phyloP scores from a whole-genome alignment of 2,113 vertebrate species.

The Rhinopomastus cyanomelas region DNA sequence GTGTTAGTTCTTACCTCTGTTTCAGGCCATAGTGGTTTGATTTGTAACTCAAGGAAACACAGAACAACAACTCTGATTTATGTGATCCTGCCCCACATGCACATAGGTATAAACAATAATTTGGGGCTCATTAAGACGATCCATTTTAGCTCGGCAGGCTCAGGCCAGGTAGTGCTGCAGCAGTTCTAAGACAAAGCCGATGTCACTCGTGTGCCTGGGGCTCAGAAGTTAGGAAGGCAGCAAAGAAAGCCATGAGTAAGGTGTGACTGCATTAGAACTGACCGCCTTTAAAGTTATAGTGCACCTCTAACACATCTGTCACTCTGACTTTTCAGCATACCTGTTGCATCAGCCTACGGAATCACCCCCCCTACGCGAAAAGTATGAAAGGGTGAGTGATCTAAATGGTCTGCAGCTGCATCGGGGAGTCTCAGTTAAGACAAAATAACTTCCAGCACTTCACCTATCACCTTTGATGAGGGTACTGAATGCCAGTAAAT shows the following conservation, averaged over 20 bases:
- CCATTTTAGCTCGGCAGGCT: not conserved
- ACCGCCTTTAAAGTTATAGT: not conserved
- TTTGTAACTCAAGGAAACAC: not conserved
- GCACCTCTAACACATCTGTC: not conserved
- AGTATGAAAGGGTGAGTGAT: not conserved
- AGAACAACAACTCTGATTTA: not conserved
- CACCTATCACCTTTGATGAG: not conserved
- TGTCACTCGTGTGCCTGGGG: not conserved
- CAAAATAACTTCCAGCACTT: not conserved
- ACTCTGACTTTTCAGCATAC: not conserved
- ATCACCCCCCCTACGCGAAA: not conserved
- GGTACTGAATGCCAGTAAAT: not conserved
- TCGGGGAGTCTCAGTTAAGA: not conserved
- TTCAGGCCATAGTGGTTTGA: not conserved
- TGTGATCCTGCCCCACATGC: not conserved
- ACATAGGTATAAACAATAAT: not conserved
- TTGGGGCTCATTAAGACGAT: not conserved
- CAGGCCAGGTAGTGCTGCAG: not conserved
- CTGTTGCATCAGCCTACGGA: not conserved
- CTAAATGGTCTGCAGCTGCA: not conserved
- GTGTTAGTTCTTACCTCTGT: not conserved
- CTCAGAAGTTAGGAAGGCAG: not conserved
- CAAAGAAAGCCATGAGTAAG: not conserved
- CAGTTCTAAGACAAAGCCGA: not conserved
- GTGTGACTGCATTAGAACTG: not conserved